These are phyloP conservation scores for Gallinago media DNA, from an alignment of 2,113 vertebrate species.

Conservation along the genomic window DNA sequence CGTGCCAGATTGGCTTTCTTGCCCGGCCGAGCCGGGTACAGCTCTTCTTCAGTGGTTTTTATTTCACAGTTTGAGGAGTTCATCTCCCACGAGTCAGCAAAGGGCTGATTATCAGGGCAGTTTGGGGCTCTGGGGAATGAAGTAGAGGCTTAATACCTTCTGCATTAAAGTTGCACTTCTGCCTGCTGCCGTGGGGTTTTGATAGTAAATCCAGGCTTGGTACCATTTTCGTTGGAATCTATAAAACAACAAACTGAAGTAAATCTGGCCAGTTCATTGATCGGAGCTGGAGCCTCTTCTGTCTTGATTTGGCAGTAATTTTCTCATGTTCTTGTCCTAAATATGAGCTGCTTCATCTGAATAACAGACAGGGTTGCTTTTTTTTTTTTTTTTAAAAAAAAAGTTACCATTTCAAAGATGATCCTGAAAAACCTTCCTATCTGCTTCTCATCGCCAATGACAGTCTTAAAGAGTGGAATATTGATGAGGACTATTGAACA, in stretches of 20 bases:
- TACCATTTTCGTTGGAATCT: not conserved
- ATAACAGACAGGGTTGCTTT: not conserved
- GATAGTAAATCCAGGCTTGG: not conserved
- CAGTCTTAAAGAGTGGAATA: not conserved
- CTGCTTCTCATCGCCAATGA: not conserved
- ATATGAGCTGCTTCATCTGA: not conserved
- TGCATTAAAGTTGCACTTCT: not conserved
- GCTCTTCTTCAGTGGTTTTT: fast-evolving
- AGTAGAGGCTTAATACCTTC: not conserved
- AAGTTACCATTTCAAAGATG: not conserved
- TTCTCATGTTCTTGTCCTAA: not conserved
- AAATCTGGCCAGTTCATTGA: not conserved
- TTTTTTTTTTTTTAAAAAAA: not conserved
- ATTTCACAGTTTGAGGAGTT: not conserved
- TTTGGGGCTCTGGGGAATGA: not conserved
- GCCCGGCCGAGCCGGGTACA: not conserved
- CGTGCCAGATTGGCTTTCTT: not conserved
- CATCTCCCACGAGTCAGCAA: not conserved
- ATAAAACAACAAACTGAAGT: not conserved
- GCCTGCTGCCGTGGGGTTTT: fast-evolving
- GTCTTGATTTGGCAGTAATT: not conserved
- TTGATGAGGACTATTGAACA: not conserved
- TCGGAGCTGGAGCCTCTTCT: not conserved
- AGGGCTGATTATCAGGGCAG: not conserved
- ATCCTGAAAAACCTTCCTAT: not conserved